Percentiles rank a stretch among this genome's conserved stretches.
These are phyloP conservation scores for Plectrocnemia conspersa DNA, from an alignment of 1,140 invertebrate genomes.

Conservation along the genomic window DNA sequence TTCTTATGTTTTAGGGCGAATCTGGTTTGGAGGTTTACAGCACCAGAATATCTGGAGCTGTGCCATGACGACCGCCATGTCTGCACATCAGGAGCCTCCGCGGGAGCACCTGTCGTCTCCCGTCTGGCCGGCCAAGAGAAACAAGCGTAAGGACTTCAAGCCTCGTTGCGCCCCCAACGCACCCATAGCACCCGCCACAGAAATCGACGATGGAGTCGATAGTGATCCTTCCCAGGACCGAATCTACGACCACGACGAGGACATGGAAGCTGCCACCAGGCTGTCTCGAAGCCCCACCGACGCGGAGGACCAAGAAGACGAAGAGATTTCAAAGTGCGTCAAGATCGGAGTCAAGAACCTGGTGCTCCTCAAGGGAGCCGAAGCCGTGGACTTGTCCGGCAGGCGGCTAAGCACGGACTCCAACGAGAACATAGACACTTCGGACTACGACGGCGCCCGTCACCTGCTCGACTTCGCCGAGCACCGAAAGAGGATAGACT, in stretches of 20 bases:
- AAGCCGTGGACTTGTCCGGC: constrained; percentile 47
- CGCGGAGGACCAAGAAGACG: constrained; percentile 41
- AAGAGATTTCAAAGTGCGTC: constrained; percentile 35
- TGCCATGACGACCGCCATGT: constrained; percentile 43
- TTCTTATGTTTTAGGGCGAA: not conserved
- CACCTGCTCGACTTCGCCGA: constrained; percentile 26
- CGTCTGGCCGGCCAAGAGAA: constrained; percentile 55
- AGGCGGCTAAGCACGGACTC: constrained; percentile 50
- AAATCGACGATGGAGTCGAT: constrained; percentile 45
- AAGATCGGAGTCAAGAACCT: constrained; percentile 52
- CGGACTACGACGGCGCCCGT: constrained; percentile 8
- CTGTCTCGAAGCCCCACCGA: constrained; percentile 15
- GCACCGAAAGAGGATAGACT: constrained; percentile 29
- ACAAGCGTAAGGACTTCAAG: constrained; percentile 66
- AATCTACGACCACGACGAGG: constrained; percentile 48
- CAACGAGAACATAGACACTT: constrained; percentile 48
- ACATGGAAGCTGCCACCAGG: constrained; percentile 22
- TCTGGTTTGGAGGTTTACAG: constrained; percentile 21
- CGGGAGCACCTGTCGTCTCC: constrained; percentile 49
- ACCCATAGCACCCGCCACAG: constrained; percentile 47
- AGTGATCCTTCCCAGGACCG: constrained; percentile 42
- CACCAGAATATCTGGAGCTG: constrained; percentile 42
- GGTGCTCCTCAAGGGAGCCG: constrained; percentile 44
- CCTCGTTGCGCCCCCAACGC: constrained; percentile 57
- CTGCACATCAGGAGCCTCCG: constrained; percentile 42